Conservation (phyloP, 1,140 invertebrate species). For the Bacillus rossius region DNA sequence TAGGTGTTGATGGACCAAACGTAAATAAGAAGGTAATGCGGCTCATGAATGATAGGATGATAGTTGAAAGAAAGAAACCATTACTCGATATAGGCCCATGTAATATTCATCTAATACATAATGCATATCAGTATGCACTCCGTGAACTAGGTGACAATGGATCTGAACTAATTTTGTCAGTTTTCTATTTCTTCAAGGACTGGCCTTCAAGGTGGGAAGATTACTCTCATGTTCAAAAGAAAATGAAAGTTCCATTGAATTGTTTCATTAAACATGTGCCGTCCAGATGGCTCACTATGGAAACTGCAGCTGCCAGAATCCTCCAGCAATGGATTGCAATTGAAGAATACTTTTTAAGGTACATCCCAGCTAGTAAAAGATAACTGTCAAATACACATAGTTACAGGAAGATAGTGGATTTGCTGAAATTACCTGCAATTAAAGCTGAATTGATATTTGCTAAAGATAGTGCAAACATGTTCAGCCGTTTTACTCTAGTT, state of each 20-base stretch:
- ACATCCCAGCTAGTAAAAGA: too few species aligned
- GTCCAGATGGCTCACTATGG: conserved; percentile 3
- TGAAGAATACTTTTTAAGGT: background rate
- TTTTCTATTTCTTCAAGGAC: conserved; percentile 21
- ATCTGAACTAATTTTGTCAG: conserved; percentile 18
- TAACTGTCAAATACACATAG: too few species aligned
- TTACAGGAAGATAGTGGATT: too few species aligned
- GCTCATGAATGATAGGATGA: conserved; percentile 10
- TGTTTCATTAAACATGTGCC: background rate
- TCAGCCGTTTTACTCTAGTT: too few species aligned
- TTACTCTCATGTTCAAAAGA: background rate
- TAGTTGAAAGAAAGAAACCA: background rate
- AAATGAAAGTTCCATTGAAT: background rate
- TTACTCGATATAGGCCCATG: conserved; percentile 10
- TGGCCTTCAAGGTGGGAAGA: conserved; percentile 6
- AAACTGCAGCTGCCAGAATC: conserved; percentile 14
- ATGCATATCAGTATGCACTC: background rate
- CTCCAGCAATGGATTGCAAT: conserved; percentile 14
- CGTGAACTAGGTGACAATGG: conserved; percentile 1
- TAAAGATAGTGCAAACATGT: too few species aligned
- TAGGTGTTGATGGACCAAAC: conserved; percentile 26
- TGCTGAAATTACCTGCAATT: too few species aligned
- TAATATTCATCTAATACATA: conserved; percentile 11
- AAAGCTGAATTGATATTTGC: too few species aligned
- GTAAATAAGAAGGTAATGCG: conserved; percentile 25